Evolutionary conservation across 2,888 invertebrate genomes (phyloP).

Genomic region (Caenorhabditis virilis): DNA sequence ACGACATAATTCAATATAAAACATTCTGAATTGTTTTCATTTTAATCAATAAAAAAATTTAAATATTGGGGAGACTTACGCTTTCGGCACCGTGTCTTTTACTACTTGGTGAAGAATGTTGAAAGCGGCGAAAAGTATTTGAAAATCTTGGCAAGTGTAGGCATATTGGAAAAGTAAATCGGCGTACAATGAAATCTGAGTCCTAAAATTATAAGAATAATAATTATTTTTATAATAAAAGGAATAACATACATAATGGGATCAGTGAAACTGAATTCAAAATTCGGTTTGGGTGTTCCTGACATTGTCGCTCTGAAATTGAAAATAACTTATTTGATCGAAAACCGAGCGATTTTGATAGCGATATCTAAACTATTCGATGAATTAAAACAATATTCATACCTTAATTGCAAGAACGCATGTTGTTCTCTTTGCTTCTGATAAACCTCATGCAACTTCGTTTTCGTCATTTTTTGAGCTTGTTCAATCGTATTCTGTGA

Average conservation of each 20-base stretch:
- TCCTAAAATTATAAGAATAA: not conserved
- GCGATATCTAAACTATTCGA: no score
- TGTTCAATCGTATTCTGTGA: no score
- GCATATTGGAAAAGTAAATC: not conserved
- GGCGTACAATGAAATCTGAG: not conserved
- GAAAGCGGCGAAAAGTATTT: not conserved
- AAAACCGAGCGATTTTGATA: no score
- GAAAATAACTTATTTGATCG: no score
- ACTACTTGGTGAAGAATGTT: not conserved
- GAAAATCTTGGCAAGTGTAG: not conserved
- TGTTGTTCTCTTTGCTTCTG: no score
- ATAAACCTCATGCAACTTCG: no score
- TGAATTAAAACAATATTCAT: no score
- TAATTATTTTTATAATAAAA: not conserved
- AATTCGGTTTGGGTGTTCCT: not conserved
- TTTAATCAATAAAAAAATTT: not conserved
- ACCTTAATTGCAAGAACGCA: no score
- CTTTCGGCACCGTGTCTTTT: not conserved
- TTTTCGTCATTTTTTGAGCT: no score
- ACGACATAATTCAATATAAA: constrained; percentile 2
- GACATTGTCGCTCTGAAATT: not conserved
- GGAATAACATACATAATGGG: not conserved
- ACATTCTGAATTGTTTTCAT: not conserved
- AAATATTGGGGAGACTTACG: not conserved
- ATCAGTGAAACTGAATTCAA: not conserved